Evolutionary conservation across 2,113 vertebrate genomes (phyloP).

Genomic region (Burhinus oedicnemus): DNA sequence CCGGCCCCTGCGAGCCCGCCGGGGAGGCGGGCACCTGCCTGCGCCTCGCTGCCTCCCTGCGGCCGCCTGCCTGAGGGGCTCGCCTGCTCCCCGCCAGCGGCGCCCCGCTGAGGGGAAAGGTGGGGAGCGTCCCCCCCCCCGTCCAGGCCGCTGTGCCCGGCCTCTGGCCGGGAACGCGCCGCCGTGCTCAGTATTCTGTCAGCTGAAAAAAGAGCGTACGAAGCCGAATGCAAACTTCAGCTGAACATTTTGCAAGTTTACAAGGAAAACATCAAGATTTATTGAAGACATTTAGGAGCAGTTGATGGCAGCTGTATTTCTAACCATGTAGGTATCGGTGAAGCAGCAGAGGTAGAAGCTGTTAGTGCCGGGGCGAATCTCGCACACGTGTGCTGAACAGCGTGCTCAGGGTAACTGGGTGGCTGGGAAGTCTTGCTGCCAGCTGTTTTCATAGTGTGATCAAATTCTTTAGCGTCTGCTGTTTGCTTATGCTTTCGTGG

Average conservation of each 20-base stretch:
- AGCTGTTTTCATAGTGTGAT: too few relatives aligned
- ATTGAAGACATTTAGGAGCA: fast-evolving
- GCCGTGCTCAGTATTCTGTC: too few relatives aligned
- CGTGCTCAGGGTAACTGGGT: fast-evolving
- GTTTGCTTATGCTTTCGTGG: not conserved
- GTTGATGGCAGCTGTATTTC: fast-evolving
- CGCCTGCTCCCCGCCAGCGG: not conserved
- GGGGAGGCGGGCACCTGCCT: not conserved
- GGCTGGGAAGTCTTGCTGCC: not conserved
- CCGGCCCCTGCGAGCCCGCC: not conserved
- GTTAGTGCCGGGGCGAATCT: fast-evolving
- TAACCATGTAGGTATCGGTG: fast-evolving
- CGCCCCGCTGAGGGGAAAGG: not conserved
- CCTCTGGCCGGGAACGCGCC: too few relatives aligned
- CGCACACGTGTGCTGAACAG: fast-evolving
- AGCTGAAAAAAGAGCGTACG: fast-evolving
- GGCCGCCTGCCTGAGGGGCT: too few relatives aligned
- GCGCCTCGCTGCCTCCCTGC: not conserved
- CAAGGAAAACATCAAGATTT: fast-evolving
- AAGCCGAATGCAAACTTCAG: fast-evolving
- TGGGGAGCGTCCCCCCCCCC: not conserved
- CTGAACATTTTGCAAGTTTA: fast-evolving
- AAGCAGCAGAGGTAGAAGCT: not conserved
- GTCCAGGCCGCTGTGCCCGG: not conserved
- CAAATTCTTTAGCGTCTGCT: fast-evolving